Conservation (phyloP, 2,113 vertebrate species). For the Psophia crepitans region DNA sequence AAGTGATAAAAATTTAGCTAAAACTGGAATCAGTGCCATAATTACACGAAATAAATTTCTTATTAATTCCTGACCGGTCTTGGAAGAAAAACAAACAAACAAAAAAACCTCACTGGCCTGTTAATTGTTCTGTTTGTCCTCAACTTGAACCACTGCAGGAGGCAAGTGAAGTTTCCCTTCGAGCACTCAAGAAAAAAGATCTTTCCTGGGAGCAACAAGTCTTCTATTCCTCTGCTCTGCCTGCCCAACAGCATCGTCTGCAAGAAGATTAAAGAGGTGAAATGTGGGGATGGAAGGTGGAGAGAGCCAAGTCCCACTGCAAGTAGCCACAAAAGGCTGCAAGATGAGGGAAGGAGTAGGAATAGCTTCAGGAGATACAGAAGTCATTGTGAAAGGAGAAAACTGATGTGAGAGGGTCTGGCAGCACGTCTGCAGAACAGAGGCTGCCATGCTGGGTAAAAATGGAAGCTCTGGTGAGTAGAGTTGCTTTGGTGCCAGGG, state of each 20-base stretch:
- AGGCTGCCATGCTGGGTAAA: accelerated
- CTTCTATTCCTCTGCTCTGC: neutral
- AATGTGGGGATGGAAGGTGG: neutral
- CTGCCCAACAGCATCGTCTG: neutral
- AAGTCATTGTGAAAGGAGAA: neutral
- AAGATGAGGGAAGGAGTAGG: neutral
- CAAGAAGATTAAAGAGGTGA: neutral
- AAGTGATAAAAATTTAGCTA: neutral
- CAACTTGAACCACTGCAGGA: neutral
- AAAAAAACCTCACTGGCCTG: neutral
- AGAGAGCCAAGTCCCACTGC: neutral
- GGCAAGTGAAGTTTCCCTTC: neutral
- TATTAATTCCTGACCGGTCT: neutral
- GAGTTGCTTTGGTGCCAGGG: neutral
- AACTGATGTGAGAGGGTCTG: neutral
- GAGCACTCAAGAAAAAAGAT: neutral
- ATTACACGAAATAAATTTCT: neutral
- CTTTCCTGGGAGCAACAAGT: neutral
- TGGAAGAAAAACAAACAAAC: neutral
- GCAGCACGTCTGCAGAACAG: neutral
- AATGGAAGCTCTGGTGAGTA: neutral
- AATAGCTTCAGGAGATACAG: neutral
- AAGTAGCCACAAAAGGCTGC: neutral
- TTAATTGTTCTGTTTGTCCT: neutral
- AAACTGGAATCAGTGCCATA: neutral